Base-by-base conservation (phyloP, 2,113 vertebrate genomes). In the Parotia lawesii region DNA sequence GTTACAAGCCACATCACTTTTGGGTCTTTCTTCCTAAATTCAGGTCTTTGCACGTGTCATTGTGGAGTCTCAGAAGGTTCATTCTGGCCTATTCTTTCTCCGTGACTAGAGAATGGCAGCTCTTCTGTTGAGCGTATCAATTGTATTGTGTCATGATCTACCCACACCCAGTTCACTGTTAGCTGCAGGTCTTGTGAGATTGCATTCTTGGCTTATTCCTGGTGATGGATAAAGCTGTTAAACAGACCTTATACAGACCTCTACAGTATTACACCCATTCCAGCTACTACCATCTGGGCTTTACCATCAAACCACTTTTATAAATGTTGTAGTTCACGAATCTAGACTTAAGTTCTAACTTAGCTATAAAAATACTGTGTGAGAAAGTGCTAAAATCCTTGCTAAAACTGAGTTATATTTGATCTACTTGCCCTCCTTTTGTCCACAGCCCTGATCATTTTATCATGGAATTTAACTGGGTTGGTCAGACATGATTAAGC, bases 1-100 rank as follows among this genome's bases (percentile, higher is more conserved):
- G 47, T 25, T 62, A 53, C 0, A 0, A 60, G 16, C 8, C 15
- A 3, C 31, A 22, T 33, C 0, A 1, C 6, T 78, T 53, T 28
- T 33, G 33, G 10, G 12, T 65, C 21, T 85, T 89, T 15, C 40
- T 85, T 85, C n/a, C 69, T 74, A 44, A 82, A 29, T 54, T 50
- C 29, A 27, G 11, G 4, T 71, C 28, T 66, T 89, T 47, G 38
- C 5, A 45, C 0, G 0, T 48, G 19, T 69, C 25, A 15, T 19
- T 53, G 29, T 31, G 61, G 22, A 48, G 14, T 58, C 18, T 74
- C 17, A 45, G 35, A 61, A 50, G 15, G 33, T 40, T 77, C 33
- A 27, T 33, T 35, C 40, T 82, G 44, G 23, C 23, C 10, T 65
- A 1, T 65, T 87, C 48, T 57, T 82, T 11, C 37, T 84, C 71